These are phyloP conservation scores for Hedya salicella DNA, from an alignment of 2,888 invertebrate genomes.

Conservation along the genomic window DNA sequence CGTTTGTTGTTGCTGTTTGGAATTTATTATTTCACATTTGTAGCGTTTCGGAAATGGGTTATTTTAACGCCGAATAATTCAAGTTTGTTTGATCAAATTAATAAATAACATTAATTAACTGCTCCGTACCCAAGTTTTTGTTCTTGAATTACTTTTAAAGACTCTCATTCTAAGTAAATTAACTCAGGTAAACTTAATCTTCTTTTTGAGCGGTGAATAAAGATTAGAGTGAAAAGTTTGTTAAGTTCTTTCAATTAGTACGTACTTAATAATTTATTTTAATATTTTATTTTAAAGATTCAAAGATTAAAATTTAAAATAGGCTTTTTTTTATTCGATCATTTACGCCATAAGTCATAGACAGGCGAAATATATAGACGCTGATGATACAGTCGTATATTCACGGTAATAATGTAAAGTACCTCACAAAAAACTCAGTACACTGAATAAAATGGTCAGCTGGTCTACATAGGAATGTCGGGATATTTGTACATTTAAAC, in stretches of 20 bases:
- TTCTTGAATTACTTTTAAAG: background rate
- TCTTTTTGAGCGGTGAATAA: background rate
- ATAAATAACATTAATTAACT: slow-evolving; percentile 6
- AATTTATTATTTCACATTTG: slow-evolving; percentile 18
- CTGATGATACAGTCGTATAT: too few relatives aligned
- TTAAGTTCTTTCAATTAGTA: slow-evolving; percentile 3
- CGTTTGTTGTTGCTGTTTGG: slow-evolving; percentile 25
- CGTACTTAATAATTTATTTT: background rate
- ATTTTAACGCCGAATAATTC: background rate
- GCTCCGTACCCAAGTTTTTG: background rate
- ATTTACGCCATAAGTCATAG: too few relatives aligned
- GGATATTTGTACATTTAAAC: too few relatives aligned
- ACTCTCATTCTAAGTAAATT: background rate
- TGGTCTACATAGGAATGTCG: too few relatives aligned
- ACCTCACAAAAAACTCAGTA: too few relatives aligned
- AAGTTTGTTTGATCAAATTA: slow-evolving; percentile 17
- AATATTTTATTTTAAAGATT: background rate
- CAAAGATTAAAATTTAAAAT: too few relatives aligned
- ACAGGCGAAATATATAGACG: too few relatives aligned
- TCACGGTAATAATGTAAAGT: too few relatives aligned
- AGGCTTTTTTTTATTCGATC: too few relatives aligned
- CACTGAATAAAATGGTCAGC: too few relatives aligned
- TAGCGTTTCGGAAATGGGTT: slow-evolving; percentile 2
- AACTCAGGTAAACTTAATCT: background rate
- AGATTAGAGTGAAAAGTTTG: background rate